Base-by-base conservation (phyloP, 2,797 vertebrate species). In the Thripadectes ignobilis region DNA sequence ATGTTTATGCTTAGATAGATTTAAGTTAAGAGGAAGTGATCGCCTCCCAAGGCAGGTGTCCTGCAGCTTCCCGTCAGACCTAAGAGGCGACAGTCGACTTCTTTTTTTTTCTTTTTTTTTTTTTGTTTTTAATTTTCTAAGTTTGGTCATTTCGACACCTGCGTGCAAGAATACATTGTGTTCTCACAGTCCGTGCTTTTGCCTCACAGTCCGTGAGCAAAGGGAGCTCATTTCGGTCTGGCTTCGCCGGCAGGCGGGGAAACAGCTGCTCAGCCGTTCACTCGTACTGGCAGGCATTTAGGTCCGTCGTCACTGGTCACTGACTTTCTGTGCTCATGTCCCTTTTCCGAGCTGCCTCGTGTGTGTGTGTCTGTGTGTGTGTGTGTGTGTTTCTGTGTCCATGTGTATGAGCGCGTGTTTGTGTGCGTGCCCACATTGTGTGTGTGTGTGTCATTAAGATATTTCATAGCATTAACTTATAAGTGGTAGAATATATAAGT, bases 231-330 rank as follows among this genome's bases (percentile, higher is more conserved):
- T 97, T 97, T 95, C 94, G 73, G 94, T 95, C 95, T 97, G 88
- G 81, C 96, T 95, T 29, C 63, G 41, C 97, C 41, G 89, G 96
- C 97, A 97, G 96, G 96, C 84, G 75, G 95, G 91, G 93, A 92
- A 97, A 96, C 95, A 95, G 95, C 96, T 95, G 96, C 93, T 95
- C 95, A 97, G 97, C 97, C 85, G 48, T 95, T 97, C 97, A 96
- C 97, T 97, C 51, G 69, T 63, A 97, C 96, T 96, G 96, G 97
- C 97, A 97, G 97, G 97, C 97, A 93, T 97, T 94, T 95, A 95
- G 97, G 97, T 97, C 95, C 89, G 58, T 96, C 93, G 97, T 97
- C 97, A 96, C 96, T 97, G 96, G 96, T 97, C 96, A 97, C 95
- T 71, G 79, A 95, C 97, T 96, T 97, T 96, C 95, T 81, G 88